Conservation (phyloP, 2,113 vertebrate genomes). For the Herpailurus yagouaroundi region DNA sequence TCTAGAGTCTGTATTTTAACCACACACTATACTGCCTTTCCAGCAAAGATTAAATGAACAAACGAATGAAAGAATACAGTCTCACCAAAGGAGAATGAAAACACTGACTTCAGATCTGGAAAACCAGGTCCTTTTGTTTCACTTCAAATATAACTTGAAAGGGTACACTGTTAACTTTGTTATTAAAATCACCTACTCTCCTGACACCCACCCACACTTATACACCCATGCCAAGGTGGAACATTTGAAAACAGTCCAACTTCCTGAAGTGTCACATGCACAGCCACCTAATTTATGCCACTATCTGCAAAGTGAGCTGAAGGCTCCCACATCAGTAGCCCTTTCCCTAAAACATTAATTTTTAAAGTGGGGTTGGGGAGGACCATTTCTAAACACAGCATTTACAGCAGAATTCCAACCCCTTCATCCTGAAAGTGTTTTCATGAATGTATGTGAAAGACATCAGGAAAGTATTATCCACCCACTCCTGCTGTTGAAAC, state of each 20-base stretch:
- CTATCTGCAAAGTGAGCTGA: conserved; percentile 31
- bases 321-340: background rate
- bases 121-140: conserved; percentile 10
- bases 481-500: background rate
- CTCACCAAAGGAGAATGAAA: background rate
- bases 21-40: background rate
- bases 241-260: conserved; percentile 32
- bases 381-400: conserved; percentile 21
- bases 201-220: background rate
- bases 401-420: conserved; percentile 53
- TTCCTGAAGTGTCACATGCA: conserved; percentile 11
- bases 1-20: background rate
- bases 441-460: conserved; percentile 22
- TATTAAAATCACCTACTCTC: background rate
- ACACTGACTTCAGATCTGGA: background rate
- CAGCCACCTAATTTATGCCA: conserved; percentile 20
- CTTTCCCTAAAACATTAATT: conserved; percentile 11
- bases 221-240: background rate
- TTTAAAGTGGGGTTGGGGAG: background rate
- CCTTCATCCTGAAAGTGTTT: conserved; percentile 34
- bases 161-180: background rate
- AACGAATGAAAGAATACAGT: conserved; percentile 1
- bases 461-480: background rate
- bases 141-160: conserved; percentile 46
- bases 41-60: background rate